Evolutionary conservation across 2,888 invertebrate genomes (phyloP), one percentile per base, ranked within the genome.

Genomic region (Ormia ochracea): DNA sequence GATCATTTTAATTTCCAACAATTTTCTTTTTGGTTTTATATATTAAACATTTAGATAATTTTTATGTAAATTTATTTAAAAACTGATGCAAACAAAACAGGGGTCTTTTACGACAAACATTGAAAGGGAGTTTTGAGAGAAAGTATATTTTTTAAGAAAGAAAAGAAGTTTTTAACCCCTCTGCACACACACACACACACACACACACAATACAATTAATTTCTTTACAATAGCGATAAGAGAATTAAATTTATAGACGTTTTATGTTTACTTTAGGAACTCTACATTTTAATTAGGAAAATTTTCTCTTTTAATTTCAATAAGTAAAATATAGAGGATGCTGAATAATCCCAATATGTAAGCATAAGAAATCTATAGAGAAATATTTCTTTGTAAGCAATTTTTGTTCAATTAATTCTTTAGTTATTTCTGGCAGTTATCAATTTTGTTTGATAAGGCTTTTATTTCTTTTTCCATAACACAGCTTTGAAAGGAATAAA

Each of bases 241-340:
- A 76, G 80, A 80, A 80, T 72, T 59, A 66, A 54, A 48, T 76
- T 61, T 38, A 73, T 79, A 80, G 68, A 61, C 50, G 56, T 76
- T 17, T 76, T 21, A 23, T 61, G 50, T 76, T 45, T 33, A 68
- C 61, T 61, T 50, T 72, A 33, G 31, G 65, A 61, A 54, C 80
- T 72, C 28, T 68, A 80, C 76, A 72, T 76, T 80, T 61, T 54
- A 72, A 72, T 33, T 72, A 80, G 72, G 56, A 76, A 76, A 72
- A 76, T 80, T 68, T 28, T 17, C 45, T 9, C 48, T 12, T 23
- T 28, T 72, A 83, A 84, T 84, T 83, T 76, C 80, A 26, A 23
- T 80, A 82, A 78, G 68, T 70, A 75, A 77, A 77, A 77, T 61
- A 63, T 72, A 81, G 77, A 77, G 69, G 76, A 72, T 79, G 79